Evolutionary conservation across 2,113 vertebrate genomes (phyloP).

Genomic region (Anoplopoma fimbria): DNA sequence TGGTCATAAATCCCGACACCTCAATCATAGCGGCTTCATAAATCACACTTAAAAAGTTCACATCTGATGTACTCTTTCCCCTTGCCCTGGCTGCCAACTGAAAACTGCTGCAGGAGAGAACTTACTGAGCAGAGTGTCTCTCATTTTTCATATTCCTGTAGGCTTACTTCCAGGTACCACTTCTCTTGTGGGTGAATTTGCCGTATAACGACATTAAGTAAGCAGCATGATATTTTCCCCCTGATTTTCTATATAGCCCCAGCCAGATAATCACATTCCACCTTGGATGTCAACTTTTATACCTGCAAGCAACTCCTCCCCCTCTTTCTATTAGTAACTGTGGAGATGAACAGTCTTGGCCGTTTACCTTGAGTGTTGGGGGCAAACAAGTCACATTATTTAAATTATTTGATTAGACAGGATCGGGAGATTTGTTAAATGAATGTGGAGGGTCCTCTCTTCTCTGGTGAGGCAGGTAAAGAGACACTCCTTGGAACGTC

Average conservation of each 20-base stretch:
- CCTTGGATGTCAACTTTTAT: constrained; percentile 16
- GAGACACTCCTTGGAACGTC: not conserved
- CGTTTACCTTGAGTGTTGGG: not conserved
- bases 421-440: not conserved
- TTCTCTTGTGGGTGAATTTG: not conserved
- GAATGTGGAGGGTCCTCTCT: not conserved
- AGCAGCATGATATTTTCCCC: constrained; percentile 1
- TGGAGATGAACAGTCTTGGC: not conserved
- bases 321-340: constrained; percentile 28
- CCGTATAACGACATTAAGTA: constrained; percentile 45
- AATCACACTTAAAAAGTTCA: constrained; percentile 82
- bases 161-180: constrained; percentile 18
- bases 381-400: not conserved
- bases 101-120: constrained; percentile 43
- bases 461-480: not conserved
- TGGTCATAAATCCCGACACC: constrained; percentile 79
- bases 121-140: constrained; percentile 19
- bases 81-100: constrained; percentile 25
- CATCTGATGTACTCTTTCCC: constrained; percentile 65
- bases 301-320: constrained; percentile 9
- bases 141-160: constrained; percentile 43
- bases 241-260: not conserved
- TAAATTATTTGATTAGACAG: not conserved
- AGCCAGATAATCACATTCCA: constrained; percentile 39
- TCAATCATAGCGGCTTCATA: constrained; percentile 77